Evolutionary conservation across 2,113 vertebrate species (phyloP), one percentile per base, ranked within the genome.

Genomic region (Riparia riparia): DNA sequence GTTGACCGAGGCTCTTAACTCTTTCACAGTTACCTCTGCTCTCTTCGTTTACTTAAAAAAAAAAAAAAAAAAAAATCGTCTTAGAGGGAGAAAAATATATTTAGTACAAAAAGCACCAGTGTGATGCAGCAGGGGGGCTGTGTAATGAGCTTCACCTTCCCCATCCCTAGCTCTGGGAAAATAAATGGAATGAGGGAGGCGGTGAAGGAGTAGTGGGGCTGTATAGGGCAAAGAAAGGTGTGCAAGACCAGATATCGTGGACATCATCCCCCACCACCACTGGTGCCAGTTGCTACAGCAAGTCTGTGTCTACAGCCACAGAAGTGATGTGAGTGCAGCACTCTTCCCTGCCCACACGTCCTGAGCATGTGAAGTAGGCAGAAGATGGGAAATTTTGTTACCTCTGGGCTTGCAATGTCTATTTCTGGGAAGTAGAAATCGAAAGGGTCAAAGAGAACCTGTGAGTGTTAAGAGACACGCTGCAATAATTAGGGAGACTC

Each of bases 181-280:
- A 61, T 57, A 65, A 79, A 79, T 74, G 12, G 44, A 69, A 34
- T 47, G 41, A 64, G 58, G 17, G 53, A 50, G 29, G 22, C 32
- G n/a, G 19, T 64, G 57, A 19, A 68, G 39, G 39, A 91, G 3
- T 26, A 42, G 16, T n/a, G 61, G 28, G 47, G 42, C 10, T 57
- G 8, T 25, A 6, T 2, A 61, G 31, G 6, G 22, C 44, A 93
- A 34, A 89, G 41, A 56, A 83, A 39, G 26, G 32, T 37, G 50
- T 72, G 31, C 49, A 80, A 60, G 44, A 39, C 6, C 32, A 64
- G 39, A 8, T 51, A 2, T 7, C 0, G 0, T 26, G 49, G 42
- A 16, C 53, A 18, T 64, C 70, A 79, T 11, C 3, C 3, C 11
- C 17, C 2, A 2, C 51, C 24, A 32, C 15, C 4, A 0, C 0